Base-by-base conservation (phyloP, 2,113 vertebrate species). In the Anser brachyrhynchus region DNA sequence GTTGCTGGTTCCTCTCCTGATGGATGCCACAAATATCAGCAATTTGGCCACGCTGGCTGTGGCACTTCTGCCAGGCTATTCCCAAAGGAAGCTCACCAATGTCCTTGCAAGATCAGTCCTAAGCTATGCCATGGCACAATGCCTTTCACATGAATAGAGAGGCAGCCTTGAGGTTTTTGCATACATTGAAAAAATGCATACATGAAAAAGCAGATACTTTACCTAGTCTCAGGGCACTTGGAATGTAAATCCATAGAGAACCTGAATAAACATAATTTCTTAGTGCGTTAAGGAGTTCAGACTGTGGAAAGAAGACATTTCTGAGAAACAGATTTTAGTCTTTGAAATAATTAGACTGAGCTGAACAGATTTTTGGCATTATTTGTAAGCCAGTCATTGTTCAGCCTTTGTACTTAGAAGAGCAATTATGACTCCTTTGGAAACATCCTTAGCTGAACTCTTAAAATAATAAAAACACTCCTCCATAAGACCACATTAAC, bases 401-500 rank as follows among this genome's bases (percentile, higher is more conserved):
- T 97, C 95, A 96, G 94, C 81, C 96, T 96, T 92, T 97, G 94
- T 95, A 97, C 90, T 97, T 96, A 92, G 87, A 92, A 83, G 64
- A 80, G 59, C 89, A 98, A 96, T 97, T 96, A 97, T 72, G 72
- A 81, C 70, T 97, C 94, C 94, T 97, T 97, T 89, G 94, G 90
- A 95, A 90, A 91, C 96, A 96, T 93, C 96, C 92, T 97, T 89
- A 95, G 90, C 51, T 92, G 92, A 97, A 97, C 95, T 95, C 94
- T 96, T 95, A 95, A 96, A 97, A 97, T 95, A 97, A 97, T 94
- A 96, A 97, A 97, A 97, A 97, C 76, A 96, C 78, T 97, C 94
- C 85, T 87, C 93, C 75, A 41, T 93, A 96, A 96, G 95, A 91
- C 72, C 97, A 85, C 94, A 90, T 93, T 95, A 97, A 91, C 93